Evolutionary conservation across 2,888 invertebrate species (phyloP), one percentile per base, ranked within the genome.

Genomic region (Scaptomyza tumidula): DNA sequence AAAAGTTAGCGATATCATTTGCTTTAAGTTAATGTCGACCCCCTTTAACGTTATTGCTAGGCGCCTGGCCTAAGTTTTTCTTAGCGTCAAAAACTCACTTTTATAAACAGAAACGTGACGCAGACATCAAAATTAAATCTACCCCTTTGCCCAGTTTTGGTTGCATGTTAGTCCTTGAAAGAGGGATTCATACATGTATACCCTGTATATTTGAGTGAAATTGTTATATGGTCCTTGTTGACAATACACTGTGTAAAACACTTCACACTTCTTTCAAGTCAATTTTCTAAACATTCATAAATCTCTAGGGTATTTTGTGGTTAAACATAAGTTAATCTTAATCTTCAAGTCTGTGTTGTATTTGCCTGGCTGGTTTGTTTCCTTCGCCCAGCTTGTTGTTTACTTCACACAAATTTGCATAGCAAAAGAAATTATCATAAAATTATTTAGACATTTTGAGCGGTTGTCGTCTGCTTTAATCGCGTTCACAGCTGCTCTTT

Each of bases 351-450:
- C 24, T 50, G 49, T 50, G 49, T 52, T 56, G 52, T 63, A 50
- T 44, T 65, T 61, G 55, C 54, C 31, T 45, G 43, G 44, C 41
- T 66, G 52, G 56, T 44, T 39, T 67, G 55, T 71, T 72, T 65
- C 49, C 65, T 65, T 61, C 45, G 63, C 57, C 49, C 56, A 48
- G 66, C 64, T 78, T 62, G 68, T 78, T 82, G 87, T 81, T 81
- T 81, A 73, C 78, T 55, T 57, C 57, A 59, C 37, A 33, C 16
- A 64, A 77, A 89, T 87, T 88, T 86, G 80, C 86, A 87, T 87
- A 74, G 64, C 67, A 83, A 87, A 77, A 71, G 74, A 71, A 87
- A 83, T 87, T 88, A 86, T 79, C 89, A 87, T 87, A 80, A 86
- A 83, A 89, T 89, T 86, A 76, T 79, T 75, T 70, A 68, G 75